Conservation (phyloP, 2,888 invertebrate species). For the Xestobium rufovillosum region DNA sequence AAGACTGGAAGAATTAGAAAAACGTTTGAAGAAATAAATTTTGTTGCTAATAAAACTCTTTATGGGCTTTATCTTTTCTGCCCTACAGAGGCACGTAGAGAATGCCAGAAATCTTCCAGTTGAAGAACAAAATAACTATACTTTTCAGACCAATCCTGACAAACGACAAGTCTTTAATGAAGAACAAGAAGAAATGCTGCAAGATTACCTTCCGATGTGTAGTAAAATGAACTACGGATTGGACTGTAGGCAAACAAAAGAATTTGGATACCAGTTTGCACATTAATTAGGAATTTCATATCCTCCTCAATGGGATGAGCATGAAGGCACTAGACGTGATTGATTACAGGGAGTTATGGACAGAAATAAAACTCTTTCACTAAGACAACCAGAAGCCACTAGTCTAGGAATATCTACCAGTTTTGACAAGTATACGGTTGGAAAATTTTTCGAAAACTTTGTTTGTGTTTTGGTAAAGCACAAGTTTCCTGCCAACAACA, state of each 20-base stretch:
- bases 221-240: no score
- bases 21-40: no score
- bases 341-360: conserved; percentile 10
- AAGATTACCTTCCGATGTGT: no score
- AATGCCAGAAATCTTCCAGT: no score
- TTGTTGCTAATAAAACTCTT: no score
- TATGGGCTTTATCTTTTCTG: conserved; percentile 2
- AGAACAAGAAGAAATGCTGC: no score
- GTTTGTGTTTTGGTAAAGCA: conserved; percentile 7
- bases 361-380: conserved; percentile 8
- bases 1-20: no score
- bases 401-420: conserved; percentile 7
- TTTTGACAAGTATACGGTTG: conserved; percentile 15
- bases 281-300: conserved; percentile 7
- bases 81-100: no score
- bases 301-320: conserved; percentile 12
- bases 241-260: no score
- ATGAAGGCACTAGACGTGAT: conserved; percentile 6
- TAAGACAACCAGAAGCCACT: conserved; percentile 13
- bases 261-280: conserved; percentile 5
- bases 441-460: conserved; percentile 12
- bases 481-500: conserved; percentile 6
- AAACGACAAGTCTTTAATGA: no score
- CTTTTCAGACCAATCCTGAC: no score
- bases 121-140: no score